Conservation (phyloP, 2,888 invertebrate genomes). For the Drosophila austrosaltans region DNA sequence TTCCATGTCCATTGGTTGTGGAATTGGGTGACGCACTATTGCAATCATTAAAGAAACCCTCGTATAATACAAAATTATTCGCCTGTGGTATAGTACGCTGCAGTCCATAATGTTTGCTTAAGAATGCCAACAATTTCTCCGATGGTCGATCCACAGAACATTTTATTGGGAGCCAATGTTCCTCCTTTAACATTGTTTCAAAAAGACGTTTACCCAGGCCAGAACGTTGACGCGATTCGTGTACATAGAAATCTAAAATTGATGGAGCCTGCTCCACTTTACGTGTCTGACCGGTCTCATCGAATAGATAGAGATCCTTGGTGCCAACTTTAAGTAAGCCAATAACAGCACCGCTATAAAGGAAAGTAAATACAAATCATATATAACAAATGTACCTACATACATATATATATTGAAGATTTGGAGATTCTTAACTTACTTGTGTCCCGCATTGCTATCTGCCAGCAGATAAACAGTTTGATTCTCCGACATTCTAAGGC, state of each 20-base stretch:
- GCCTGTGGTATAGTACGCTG: conserved; percentile 89
- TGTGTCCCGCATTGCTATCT: conserved; percentile 84
- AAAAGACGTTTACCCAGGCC: conserved; percentile 94
- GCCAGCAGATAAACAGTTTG: conserved; percentile 83
- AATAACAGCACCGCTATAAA: conserved; percentile 88
- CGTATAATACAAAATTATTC: conserved; percentile 94
- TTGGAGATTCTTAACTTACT: conserved; percentile 84
- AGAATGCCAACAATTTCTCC: conserved; percentile 92
- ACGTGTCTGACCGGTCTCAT: conserved; percentile 88
- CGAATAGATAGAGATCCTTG: conserved; percentile 94
- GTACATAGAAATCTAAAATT: conserved; percentile 96
- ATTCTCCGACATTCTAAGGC: conserved; percentile 86
- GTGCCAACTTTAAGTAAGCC: conserved; percentile 95
- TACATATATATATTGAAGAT: background rate
- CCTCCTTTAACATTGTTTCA: conserved; percentile 92
- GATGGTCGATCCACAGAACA: conserved; percentile 97
- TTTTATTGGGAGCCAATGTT: conserved; percentile 87
- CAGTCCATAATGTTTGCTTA: conserved; percentile 91
- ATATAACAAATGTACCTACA: conserved; percentile 2
- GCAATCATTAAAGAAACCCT: conserved; percentile 88
- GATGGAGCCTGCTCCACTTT: conserved; percentile 93
- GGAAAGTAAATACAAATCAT: background rate
- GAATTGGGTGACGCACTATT: background rate
- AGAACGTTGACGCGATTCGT: conserved; percentile 91
- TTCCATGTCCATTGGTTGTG: conserved; percentile 55